Base-by-base conservation (phyloP, 2,888 invertebrate genomes). In the Onthophagus sagittarius region DNA sequence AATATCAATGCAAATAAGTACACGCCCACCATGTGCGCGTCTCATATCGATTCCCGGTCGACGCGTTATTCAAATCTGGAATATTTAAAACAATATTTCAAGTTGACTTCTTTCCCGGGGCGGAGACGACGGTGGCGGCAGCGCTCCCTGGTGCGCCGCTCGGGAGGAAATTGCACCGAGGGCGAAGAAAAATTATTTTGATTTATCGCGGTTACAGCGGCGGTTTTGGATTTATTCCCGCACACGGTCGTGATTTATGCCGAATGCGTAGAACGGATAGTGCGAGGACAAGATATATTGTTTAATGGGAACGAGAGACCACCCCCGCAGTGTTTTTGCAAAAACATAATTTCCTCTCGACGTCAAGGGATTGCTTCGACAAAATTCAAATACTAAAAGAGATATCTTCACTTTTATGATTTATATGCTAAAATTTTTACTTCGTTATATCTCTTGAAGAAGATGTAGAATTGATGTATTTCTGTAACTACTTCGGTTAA, bases 1-100 rank as follows among this genome's bases (percentile, higher is more conserved):
- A 63, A 14, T 63, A 32, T 32, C 15, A 9, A 67, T 31, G 67
- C 67, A 67, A 67, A 31, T 31, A 67, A 23, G 32, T 23, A 15
- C 31, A 67, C 67, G 67, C 67, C 23, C 67, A 15, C 64, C 15
- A 11, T 14, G 23, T 15, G 9, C 64, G 14, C 14, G 15, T 64
- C 14, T 64, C 15, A 64, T 23, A 67, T 67, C 67, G 67, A 15
- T 67, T 67, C 32, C 23, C 32, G 39, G 67, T 67, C 9, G 23
- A 67, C 67, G 67, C 31, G 15, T 32, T 32, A 67, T 67, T 67
- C 67, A 67, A 67, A 67, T 67, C n/a, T 31, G 67, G 31, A 67
- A 67, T 67, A 67, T 67, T 67, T 67, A 67, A 67, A 67, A 67
- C 67, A 67, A 67, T 67, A 67, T 67, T 67, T 67, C 67, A 67